Conservation (phyloP, 2,888 invertebrate species). For the Taenaris catops region DNA sequence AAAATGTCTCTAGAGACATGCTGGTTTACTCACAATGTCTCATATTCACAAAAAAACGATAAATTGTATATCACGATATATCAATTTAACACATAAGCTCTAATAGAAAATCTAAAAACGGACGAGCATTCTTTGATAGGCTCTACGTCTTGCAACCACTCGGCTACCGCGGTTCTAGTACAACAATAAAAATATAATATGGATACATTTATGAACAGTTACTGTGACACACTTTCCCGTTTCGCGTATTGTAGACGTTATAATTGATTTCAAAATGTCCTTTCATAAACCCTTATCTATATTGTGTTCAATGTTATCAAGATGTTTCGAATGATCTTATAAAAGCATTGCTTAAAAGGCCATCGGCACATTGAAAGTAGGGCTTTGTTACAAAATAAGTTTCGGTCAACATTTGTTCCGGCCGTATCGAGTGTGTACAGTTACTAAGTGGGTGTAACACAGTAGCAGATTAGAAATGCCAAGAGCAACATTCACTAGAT, state of each 20-base stretch:
- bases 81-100: no score
- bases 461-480: slow-evolving; percentile 39
- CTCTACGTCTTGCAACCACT: no score
- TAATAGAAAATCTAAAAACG: no score
- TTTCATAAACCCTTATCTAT: slow-evolving; percentile 7
- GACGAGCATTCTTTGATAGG: no score
- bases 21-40: no score
- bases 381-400: slow-evolving; percentile 29
- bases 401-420: slow-evolving; percentile 19
- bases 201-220: not conserved
- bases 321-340: slow-evolving; percentile 5
- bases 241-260: slow-evolving; percentile 3
- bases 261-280: slow-evolving; percentile 9
- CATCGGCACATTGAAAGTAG: slow-evolving; percentile 24
- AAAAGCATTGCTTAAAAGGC: slow-evolving; percentile 15
- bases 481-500: slow-evolving; percentile 17
- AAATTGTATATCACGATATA: no score
- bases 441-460: slow-evolving; percentile 35
- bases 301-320: slow-evolving; percentile 1
- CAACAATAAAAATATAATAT: not conserved
- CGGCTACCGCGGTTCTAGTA: no score
- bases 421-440: slow-evolving; percentile 25
- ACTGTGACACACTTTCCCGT: slow-evolving; percentile 9
- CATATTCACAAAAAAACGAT: no score
- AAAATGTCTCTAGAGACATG: no score